Conservation (phyloP, 2,797 vertebrate species). For the Sarcoramphus papa region DNA sequence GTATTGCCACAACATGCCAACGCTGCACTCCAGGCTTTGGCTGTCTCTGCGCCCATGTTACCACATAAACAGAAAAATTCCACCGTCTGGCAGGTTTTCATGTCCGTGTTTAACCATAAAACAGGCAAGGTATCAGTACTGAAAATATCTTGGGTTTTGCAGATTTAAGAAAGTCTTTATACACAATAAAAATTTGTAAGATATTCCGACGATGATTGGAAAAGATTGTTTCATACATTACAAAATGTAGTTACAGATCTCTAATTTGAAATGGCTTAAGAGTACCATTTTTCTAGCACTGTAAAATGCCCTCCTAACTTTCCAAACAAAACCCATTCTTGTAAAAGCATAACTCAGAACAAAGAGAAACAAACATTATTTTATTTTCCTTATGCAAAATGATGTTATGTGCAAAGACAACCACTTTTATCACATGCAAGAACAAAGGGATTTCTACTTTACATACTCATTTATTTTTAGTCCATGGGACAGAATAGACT, state of each 20-base stretch:
- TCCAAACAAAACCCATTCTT: neutral
- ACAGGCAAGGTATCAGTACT: neutral
- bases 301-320: neutral
- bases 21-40: rapidly evolving
- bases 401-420: neutral
- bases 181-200: neutral
- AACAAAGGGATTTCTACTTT: neutral
- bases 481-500: neutral
- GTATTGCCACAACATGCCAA: neutral
- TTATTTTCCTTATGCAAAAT: neutral
- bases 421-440: neutral
- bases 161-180: neutral
- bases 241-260: neutral
- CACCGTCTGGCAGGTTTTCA: neutral
- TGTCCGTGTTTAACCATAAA: neutral
- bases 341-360: neutral
- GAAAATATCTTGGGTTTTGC: neutral
- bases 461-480: neutral
- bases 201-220: neutral
- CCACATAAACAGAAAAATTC: neutral
- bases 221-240: neutral
- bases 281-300: neutral
- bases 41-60: neutral
- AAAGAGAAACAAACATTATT: neutral
- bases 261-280: neutral